Conservation (phyloP, 2,797 vertebrate genomes). For the Chromis chromis region DNA sequence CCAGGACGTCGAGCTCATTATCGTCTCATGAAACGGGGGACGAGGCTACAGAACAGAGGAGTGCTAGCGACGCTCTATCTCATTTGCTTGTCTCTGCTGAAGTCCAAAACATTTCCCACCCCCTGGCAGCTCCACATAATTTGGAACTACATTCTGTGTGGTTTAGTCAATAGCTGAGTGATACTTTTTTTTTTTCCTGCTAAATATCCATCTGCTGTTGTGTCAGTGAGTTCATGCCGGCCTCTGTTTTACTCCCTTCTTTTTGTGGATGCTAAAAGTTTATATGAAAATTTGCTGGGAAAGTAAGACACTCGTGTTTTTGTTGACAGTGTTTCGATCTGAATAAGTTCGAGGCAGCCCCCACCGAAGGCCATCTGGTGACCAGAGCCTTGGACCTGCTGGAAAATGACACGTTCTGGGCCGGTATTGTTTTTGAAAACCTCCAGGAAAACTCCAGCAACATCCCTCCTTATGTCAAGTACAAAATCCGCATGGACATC, state of each 20-base stretch:
- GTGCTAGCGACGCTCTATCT: constrained; percentile 60
- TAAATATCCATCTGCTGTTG: constrained; percentile 62
- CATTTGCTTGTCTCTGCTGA: constrained; percentile 69
- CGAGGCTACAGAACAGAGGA: constrained; percentile 60
- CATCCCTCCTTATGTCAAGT: constrained; percentile 89
- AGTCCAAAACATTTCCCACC: constrained; percentile 66
- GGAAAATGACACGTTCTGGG: constrained; percentile 91
- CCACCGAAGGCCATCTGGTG: constrained; percentile 88
- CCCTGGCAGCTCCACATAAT: constrained; percentile 69
- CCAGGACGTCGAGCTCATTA: constrained; percentile 78
- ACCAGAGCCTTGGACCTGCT: constrained; percentile 89
- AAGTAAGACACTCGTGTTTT: neutral
- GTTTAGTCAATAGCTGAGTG: constrained; percentile 61
- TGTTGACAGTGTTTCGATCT: constrained; percentile 91
- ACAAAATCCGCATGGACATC: constrained; percentile 97
- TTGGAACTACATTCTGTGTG: constrained; percentile 53
- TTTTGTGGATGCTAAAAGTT: constrained; percentile 18
- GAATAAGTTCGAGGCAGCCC: constrained; percentile 91
- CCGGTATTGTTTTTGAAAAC: constrained; percentile 91
- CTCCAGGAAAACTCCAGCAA: constrained; percentile 74
- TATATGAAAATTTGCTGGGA: constrained; percentile 15
- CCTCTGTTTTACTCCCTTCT: constrained; percentile 22
- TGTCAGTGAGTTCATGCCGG: constrained; percentile 29
- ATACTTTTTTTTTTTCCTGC: constrained; percentile 44
- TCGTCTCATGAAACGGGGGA: constrained; percentile 68